A percentile compares a stretch with the other conserved stretches of the same genome.
phyloP scores from a whole-genome alignment of 2,797 vertebrate species.

The Glossophaga mutica region DNA sequence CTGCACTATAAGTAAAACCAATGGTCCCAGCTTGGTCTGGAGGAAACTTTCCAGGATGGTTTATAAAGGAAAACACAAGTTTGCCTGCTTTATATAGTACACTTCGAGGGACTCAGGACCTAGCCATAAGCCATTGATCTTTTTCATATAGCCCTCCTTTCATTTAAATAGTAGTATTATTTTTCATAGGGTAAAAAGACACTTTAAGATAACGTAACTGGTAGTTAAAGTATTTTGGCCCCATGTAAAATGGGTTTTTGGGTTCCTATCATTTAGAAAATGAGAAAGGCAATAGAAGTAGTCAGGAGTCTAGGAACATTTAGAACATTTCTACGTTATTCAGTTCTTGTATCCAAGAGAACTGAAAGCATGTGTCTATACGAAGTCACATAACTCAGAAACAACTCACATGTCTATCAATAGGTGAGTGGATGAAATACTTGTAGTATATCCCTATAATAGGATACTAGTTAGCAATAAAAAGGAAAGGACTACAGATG shows the following conservation, averaged over 20 bases:
- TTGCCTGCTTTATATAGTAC: neutral
- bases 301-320: neutral
- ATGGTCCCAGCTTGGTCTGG: neutral
- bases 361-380: neutral
- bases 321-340: neutral
- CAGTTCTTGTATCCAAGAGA: neutral
- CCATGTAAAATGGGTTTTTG: neutral
- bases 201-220: neutral
- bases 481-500: neutral
- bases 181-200: neutral
- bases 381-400: neutral
- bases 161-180: neutral
- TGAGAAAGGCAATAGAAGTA: neutral
- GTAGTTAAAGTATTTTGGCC: neutral
- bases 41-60: neutral
- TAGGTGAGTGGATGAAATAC: neutral
- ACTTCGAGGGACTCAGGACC: neutral
- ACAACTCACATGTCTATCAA: neutral
- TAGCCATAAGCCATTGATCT: neutral
- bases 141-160: neutral
- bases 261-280: constrained; percentile 1
- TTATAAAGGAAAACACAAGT: neutral
- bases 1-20: neutral
- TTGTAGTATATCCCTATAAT: neutral
- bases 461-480: neutral